Conservation (phyloP, 2,797 vertebrate species). For the Macroramphosus scolopax region DNA sequence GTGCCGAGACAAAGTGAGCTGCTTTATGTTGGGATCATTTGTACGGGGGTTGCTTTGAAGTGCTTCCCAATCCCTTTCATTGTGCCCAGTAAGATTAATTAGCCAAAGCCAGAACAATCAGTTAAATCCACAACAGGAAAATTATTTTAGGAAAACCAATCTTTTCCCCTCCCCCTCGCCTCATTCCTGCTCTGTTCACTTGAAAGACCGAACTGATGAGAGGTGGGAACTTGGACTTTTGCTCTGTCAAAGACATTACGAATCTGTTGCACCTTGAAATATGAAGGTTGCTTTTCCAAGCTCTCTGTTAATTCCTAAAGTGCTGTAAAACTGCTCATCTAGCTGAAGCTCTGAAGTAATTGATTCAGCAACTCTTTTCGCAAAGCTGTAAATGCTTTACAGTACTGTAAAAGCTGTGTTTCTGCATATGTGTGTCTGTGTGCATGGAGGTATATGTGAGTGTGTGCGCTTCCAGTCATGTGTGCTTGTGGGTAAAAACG, state of each 20-base stretch:
- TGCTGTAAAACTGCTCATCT: too few species aligned
- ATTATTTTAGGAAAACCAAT: slow-evolving; percentile 80
- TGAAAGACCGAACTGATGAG: slow-evolving; percentile 54
- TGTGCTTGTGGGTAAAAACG: slow-evolving; percentile 64
- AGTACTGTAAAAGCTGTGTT: slow-evolving; percentile 50
- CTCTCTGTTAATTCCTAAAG: too few species aligned
- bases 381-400: slow-evolving; percentile 62
- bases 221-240: slow-evolving; percentile 34
- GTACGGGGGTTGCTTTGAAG: slow-evolving; percentile 75
- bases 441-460: slow-evolving; percentile 3
- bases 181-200: slow-evolving; percentile 46
- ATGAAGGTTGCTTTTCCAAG: too few species aligned
- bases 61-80: slow-evolving; percentile 78
- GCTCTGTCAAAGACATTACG: slow-evolving; percentile 56
- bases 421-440: slow-evolving; percentile 11
- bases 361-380: slow-evolving; percentile 59
- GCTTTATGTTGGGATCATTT: slow-evolving; percentile 75
- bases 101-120: slow-evolving; percentile 80
- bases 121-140: slow-evolving; percentile 82
- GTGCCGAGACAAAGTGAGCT: slow-evolving; percentile 71
- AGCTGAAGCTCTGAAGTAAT: slow-evolving; percentile 52
- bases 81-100: slow-evolving; percentile 81
- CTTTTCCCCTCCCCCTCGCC: slow-evolving; percentile 47
- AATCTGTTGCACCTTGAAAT: slow-evolving; percentile 52
- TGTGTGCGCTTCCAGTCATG: slow-evolving; percentile 49